Conservation (phyloP, 1,140 invertebrate species). For the Sarcophaga bullata region DNA sequence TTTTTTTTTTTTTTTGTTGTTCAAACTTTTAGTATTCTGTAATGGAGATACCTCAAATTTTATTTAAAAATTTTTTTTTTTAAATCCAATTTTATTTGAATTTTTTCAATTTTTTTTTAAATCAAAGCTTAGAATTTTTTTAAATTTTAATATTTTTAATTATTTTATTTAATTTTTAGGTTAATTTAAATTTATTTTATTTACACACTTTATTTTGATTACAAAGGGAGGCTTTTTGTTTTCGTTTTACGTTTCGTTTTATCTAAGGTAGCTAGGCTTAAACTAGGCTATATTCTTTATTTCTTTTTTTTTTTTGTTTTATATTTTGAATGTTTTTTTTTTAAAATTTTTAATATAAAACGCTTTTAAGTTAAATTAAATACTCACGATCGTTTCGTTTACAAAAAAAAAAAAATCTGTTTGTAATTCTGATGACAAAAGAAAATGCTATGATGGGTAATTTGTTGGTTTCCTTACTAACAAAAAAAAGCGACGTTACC, state of each 20-base stretch:
- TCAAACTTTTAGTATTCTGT: slow-evolving; percentile 36
- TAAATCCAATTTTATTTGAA: too few relatives aligned
- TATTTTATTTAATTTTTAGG: too few relatives aligned
- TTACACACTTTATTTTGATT: neutral
- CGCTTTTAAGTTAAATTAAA: slow-evolving; percentile 17
- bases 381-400: neutral
- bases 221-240: neutral
- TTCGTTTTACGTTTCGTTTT: neutral
- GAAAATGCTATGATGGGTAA: too few relatives aligned
- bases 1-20: neutral
- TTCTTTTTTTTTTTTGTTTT: neutral
- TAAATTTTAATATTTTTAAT: neutral
- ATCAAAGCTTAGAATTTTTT: too few relatives aligned
- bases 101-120: neutral
- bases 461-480: too few relatives aligned
- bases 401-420: neutral
- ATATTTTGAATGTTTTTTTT: neutral
- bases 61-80: neutral
- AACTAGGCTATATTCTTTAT: too few relatives aligned
- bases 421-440: neutral
- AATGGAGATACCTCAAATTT: slow-evolving; percentile 31
- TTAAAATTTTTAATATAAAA: slow-evolving; percentile 6
- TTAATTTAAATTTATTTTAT: too few relatives aligned
- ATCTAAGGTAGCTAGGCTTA: neutral
- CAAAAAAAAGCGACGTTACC: slow-evolving; percentile 56